These are phyloP conservation scores for Bombus haemorrhoidalis DNA, from an alignment of 1,140 invertebrate genomes.

Conservation along the genomic window DNA sequence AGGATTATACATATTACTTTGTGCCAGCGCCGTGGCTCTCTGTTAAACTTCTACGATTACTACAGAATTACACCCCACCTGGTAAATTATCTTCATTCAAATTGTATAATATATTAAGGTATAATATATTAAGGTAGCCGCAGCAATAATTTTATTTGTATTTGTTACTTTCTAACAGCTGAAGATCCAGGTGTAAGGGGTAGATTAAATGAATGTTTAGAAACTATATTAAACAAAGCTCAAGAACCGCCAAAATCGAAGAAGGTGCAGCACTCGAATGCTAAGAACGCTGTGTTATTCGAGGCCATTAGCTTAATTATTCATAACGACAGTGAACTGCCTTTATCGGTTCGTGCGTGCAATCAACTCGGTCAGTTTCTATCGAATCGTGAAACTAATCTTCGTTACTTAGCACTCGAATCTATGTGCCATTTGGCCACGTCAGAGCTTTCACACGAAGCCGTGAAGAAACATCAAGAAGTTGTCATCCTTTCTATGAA, in stretches of 20 bases:
- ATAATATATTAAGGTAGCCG: neutral
- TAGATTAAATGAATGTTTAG: conserved; percentile 98
- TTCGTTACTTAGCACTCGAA: conserved; percentile 98
- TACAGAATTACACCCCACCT: conserved; percentile 99
- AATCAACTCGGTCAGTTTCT: conserved; percentile 99
- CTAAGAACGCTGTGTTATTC: conserved; percentile 99
- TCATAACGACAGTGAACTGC: conserved; percentile 99
- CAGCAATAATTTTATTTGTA: neutral
- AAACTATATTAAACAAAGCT: conserved; percentile 99
- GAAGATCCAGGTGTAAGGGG: conserved; percentile 98
- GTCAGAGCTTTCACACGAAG: conserved; percentile 99
- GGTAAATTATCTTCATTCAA: conserved; percentile 82
- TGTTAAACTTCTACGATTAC: conserved; percentile 96
- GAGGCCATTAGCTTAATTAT: conserved; percentile 99
- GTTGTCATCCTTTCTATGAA: conserved; percentile 99
- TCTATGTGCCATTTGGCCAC: conserved; percentile 99
- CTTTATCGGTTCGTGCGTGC: conserved; percentile 97
- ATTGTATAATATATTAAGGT: neutral
- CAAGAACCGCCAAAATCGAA: conserved; percentile 99
- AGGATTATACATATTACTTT: conserved; percentile 99
- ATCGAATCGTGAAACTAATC: conserved; percentile 98
- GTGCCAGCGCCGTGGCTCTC: conserved; percentile 99
- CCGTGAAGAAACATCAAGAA: conserved; percentile 99
- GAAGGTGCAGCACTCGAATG: conserved; percentile 99
- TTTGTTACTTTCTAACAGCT: conserved; percentile 74